phyloP scores from a whole-genome alignment of 2,888 invertebrate genomes.

The Acanthosepion pharaonis region DNA sequence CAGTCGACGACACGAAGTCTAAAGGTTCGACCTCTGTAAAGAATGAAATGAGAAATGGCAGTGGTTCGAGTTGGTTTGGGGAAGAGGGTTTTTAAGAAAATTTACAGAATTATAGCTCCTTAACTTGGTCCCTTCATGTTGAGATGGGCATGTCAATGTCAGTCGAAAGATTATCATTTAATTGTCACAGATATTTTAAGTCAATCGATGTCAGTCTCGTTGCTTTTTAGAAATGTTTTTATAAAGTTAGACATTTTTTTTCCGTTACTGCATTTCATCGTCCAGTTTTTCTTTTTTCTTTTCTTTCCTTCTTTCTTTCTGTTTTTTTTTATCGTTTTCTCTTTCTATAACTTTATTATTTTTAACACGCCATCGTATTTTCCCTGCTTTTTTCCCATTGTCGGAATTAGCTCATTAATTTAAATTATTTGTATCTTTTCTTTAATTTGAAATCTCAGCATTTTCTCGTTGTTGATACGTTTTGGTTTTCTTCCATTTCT shows the following conservation, averaged over 20 bases:
- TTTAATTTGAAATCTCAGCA: too few species aligned
- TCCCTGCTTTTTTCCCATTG: neutral
- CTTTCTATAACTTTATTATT: neutral
- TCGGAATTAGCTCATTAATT: neutral
- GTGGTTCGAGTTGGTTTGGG: neutral
- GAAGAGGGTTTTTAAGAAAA: neutral
- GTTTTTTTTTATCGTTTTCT: neutral
- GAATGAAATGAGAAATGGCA: constrained; percentile 14
- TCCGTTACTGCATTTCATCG: neutral
- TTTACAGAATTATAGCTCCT: neutral
- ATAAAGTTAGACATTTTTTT: neutral
- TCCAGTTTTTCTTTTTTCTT: neutral
- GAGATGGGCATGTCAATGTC: neutral
- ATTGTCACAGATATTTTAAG: neutral
- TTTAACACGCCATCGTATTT: neutral
- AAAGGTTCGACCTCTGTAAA: neutral
- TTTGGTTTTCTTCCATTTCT: neutral
- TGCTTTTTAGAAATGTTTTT: neutral
- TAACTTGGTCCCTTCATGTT: neutral
- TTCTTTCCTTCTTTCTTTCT: too few species aligned
- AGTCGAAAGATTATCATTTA: neutral
- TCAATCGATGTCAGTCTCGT: neutral
- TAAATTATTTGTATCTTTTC: neutral
- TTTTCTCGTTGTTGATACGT: too few species aligned
- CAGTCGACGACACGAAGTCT: neutral